Base-by-base conservation (phyloP, 2,888 invertebrate genomes). In the Melanargia galathea region DNA sequence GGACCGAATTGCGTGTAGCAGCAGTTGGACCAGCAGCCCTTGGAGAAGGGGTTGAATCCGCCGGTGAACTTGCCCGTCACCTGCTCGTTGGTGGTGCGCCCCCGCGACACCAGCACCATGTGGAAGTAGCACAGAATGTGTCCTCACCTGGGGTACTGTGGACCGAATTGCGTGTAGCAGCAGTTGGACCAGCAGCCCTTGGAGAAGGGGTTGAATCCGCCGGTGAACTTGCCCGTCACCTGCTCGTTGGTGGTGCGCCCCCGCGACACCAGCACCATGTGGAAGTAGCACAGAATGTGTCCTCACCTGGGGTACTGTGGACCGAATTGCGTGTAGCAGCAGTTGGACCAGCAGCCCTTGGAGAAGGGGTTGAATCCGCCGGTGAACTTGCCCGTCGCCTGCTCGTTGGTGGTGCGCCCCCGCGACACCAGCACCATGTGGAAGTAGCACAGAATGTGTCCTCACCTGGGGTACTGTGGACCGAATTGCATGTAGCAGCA, bases 201-300 rank as follows among this genome's bases (percentile, higher is more conserved):
- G 3, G 98, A 98, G 92, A 99, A 99, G 60, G 99, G 99, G 93
- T 99, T 99, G 88, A 97, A 98, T 46, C 98, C 99, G 60, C 98
- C 98, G 80, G 98, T 97, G 92, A 99, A 99, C 92, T 99, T 99
- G 63, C 99, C 99, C 16, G 99, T 99, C 67, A 99, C 99, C 93
- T 99, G 99, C 92, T 99, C 99, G 91, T 99, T 99, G 70, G 99
- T 99, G 62, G 99, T 99, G 71, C 99, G 94, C 43, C 99, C 99
- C 68, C 99, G 13, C 38, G 38, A 38, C 38, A 38, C 38, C 11
- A 38, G 11, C 38, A 38, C 38, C n/a, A n/a, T n/a, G n/a, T n/a
- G n/a, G n/a, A n/a, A n/a, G n/a, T n/a, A n/a, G n/a, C n/a, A n/a
- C n/a, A n/a, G n/a, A n/a, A n/a, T n/a, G n/a, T n/a, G n/a, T n/a